Evolutionary conservation across 2,113 vertebrate species (phyloP), one percentile per base, ranked within the genome.

Genomic region (Anhinga rufa): DNA sequence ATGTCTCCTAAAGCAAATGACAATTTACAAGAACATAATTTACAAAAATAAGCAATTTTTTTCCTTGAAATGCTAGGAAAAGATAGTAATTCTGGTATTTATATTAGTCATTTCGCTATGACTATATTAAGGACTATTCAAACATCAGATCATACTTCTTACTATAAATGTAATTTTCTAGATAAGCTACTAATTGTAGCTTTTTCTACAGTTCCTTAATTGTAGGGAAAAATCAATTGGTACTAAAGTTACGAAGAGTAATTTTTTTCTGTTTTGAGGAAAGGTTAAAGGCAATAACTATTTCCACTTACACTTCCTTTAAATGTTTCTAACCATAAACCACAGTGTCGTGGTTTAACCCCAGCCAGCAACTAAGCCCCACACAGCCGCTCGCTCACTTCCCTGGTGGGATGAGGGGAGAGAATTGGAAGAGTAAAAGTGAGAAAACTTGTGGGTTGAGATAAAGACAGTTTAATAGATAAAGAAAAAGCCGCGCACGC

Each of bases 291-390:
- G 75, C 76, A 95, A 38, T 64, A 66, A 76, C 61, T 49, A 94
- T 89, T 98, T 97, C 94, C 93, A 94, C 52, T 95, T 93, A 84
- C n/a, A 71, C 83, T 95, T 97, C 91, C 95, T 96, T 96, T 85
- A 78, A 97, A 95, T 79, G 81, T 54, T 90, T 55, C 88, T 81
- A 88, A 97, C 88, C 77, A 94, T 51, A 97, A 98, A 96, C 98
- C 97, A 97, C 96, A 97, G 94, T 7, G 17, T 31, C 7, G 54
- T 55, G 54, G 29, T 55, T 55, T 55, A 55, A 55, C 54, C 54
- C 54, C 29, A 55, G 29, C 10, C 10, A 7, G 54, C 29, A 55
- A 55, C 17, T 31, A 31, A 55, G 54, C 17, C 6, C 54, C 54
- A 31, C 29, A 4, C 54, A 55, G 54, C 29, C 17, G 4, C 54